Evolutionary conservation across 2,797 vertebrate genomes (phyloP).

Genomic region (Haliaeetus vocifer): DNA sequence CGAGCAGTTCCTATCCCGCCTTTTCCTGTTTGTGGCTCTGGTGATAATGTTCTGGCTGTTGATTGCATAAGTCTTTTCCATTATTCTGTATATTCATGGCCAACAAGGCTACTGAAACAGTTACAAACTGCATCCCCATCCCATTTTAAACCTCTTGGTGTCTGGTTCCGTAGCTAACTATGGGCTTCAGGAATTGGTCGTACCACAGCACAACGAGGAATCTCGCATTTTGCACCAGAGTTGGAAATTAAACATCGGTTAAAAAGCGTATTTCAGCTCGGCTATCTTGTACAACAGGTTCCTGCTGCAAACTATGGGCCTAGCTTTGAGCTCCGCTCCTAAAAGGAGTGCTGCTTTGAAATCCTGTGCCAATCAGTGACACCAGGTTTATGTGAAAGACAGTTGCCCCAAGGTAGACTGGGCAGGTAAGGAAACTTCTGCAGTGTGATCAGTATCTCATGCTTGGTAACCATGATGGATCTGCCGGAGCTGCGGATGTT

Average conservation of each 20-base stretch:
- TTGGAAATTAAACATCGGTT: conserved; percentile 60
- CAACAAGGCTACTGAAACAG: conserved; percentile 48
- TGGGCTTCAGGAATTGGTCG: conserved; percentile 44
- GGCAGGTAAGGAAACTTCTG: conserved; percentile 7
- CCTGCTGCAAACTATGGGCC: conserved; percentile 28
- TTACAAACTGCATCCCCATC: conserved; percentile 54
- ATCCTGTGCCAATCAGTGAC: conserved; percentile 44
- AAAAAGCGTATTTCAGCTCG: conserved; percentile 15
- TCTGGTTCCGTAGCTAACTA: conserved; percentile 55
- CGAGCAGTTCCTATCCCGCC: conserved; percentile 96
- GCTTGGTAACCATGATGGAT: background rate
- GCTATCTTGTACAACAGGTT: conserved; percentile 19
- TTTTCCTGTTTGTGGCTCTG: conserved; percentile 96
- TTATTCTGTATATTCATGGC: conserved; percentile 18
- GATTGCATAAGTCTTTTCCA: conserved; percentile 82
- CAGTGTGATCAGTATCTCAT: background rate
- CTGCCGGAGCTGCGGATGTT: conserved; percentile 38
- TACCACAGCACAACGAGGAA: conserved; percentile 48
- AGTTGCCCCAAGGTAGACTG: background rate
- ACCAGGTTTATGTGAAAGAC: conserved; percentile 1
- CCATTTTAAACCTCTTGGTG: conserved; percentile 51
- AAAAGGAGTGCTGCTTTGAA: conserved; percentile 43
- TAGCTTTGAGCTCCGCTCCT: conserved; percentile 16
- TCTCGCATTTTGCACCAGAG: conserved; percentile 49
- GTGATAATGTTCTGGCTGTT: conserved; percentile 99